Conservation (phyloP, 2,113 vertebrate genomes). For the Elephantulus edwardii region DNA sequence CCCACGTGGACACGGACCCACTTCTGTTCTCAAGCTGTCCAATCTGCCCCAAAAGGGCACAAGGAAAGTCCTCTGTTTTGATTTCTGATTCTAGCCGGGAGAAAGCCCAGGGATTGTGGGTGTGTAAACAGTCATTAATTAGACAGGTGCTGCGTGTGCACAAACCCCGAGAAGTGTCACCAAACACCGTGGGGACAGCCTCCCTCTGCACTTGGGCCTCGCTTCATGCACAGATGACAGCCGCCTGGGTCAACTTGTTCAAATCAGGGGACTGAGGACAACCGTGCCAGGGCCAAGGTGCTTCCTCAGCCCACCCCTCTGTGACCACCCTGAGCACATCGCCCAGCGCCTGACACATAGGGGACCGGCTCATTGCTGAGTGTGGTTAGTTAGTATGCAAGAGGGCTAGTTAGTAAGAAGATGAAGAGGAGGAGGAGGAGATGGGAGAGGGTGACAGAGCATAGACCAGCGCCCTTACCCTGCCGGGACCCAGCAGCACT, state of each 20-base stretch:
- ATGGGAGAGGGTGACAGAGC: fast-evolving
- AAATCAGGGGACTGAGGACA: background rate
- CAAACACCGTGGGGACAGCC: background rate
- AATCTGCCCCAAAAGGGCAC: background rate
- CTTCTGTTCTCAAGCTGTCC: background rate
- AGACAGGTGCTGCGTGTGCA: background rate
- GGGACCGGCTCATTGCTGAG: background rate
- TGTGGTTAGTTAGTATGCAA: background rate
- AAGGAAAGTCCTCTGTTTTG: conserved; percentile 35
- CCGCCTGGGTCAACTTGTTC: background rate
- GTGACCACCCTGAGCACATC: no score
- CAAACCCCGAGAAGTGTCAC: background rate
- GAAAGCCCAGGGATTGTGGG: background rate
- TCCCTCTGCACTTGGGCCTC: conserved; percentile 12
- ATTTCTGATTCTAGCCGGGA: conserved; percentile 56
- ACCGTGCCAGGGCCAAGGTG: no score
- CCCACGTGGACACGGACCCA: background rate
- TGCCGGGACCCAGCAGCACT: background rate
- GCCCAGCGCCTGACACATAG: fast-evolving
- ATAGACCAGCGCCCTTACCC: background rate
- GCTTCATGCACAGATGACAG: background rate
- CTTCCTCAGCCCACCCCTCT: no score
- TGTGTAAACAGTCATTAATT: conserved; percentile 60
- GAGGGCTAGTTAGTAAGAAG: background rate
- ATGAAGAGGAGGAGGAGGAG: fast-evolving